A percentile compares a stretch with the other conserved stretches of the same genome.
Evolutionary conservation across 2,113 vertebrate genomes (phyloP).

Genomic region (Corynorhinus townsendii): DNA sequence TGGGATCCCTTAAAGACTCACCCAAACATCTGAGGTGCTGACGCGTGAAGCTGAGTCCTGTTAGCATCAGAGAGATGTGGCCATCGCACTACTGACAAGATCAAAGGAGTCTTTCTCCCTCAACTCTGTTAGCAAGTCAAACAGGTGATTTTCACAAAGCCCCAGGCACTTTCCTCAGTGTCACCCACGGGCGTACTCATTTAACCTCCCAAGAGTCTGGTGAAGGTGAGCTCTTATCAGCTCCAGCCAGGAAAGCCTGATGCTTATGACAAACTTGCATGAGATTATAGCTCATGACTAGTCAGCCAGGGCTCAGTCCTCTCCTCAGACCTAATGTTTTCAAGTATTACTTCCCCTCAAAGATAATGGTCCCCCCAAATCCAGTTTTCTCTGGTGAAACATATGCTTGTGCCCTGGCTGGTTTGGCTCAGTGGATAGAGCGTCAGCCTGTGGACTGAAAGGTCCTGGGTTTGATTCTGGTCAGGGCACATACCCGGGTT

Average conservation of each 20-base stretch:
- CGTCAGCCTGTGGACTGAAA: too few relatives aligned
- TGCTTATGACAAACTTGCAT: too few relatives aligned
- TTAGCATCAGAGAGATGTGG: not conserved
- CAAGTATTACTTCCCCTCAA: not conserved
- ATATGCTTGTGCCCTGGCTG: not conserved
- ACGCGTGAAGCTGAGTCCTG: not conserved
- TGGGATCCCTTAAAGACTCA: not conserved
- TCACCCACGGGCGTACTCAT: not conserved
- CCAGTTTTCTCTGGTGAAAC: not conserved
- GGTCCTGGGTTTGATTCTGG: too few relatives aligned
- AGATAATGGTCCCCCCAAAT: not conserved
- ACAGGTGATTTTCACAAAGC: not conserved
- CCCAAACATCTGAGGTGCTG: not conserved
- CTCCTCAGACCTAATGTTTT: not conserved
- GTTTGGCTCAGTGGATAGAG: too few relatives aligned
- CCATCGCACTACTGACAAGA: not conserved
- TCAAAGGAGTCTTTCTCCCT: not conserved
- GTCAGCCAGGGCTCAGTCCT: not conserved
- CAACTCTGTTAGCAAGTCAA: not conserved
- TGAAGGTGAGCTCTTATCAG: not conserved
- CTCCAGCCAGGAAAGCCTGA: not conserved
- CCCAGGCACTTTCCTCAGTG: not conserved
- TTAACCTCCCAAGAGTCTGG: not conserved
- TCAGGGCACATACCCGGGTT: too few relatives aligned
- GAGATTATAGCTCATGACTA: not conserved